Evolutionary conservation across 2,113 vertebrate species (phyloP).

Genomic region (Pelobates fuscus): DNA sequence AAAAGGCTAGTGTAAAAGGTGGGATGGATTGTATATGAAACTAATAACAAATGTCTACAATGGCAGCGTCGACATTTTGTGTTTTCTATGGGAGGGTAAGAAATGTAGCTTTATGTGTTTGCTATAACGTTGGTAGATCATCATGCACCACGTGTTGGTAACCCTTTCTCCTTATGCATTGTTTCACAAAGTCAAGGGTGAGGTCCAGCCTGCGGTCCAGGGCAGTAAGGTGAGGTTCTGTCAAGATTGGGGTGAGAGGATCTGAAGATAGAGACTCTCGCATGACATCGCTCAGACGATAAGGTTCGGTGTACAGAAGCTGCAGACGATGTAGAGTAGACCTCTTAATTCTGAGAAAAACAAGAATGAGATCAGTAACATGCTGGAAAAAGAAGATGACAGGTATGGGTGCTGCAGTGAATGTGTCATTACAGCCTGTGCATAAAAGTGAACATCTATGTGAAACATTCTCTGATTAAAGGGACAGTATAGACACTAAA

Average conservation of each 20-base stretch:
- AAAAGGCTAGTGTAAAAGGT: no score
- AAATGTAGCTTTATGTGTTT: no score
- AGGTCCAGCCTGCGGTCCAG: constrained; percentile 66
- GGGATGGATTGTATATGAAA: no score
- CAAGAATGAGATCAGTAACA: neutral
- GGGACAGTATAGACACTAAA: no score
- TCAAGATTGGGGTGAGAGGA: constrained; percentile 69
- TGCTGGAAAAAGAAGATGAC: no score
- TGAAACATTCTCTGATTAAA: no score
- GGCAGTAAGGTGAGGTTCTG: constrained; percentile 68
- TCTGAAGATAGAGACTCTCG: constrained; percentile 70
- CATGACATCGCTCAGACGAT: constrained; percentile 69
- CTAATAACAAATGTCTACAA: no score
- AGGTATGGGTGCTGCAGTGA: no score
- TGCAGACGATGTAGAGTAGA: constrained; percentile 71
- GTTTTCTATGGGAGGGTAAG: no score
- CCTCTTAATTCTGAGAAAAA: constrained; percentile 68
- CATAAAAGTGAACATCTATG: no score
- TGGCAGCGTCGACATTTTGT: no score
- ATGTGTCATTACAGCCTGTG: no score
- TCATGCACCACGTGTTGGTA: constrained; percentile 18
- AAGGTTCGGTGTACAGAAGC: constrained; percentile 68
- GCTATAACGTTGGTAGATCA: neutral
- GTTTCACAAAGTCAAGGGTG: constrained; percentile 56
- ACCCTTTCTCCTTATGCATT: constrained; percentile 46